Conservation (phyloP, 1,140 invertebrate genomes). For the Heliothis virescens region DNA sequence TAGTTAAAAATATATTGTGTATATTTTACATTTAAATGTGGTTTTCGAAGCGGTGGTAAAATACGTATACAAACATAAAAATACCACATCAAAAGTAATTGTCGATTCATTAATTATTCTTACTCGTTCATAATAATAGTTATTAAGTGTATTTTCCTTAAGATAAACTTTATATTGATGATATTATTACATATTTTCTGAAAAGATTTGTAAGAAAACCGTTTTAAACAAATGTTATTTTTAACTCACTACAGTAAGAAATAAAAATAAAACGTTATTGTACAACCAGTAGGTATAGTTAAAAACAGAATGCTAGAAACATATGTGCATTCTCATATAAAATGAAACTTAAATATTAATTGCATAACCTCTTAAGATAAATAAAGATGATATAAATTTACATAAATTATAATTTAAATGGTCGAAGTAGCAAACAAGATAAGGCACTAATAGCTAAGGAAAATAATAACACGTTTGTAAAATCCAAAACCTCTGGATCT, state of each 20-base stretch:
- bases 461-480: conserved; percentile 40
- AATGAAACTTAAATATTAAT: conserved; percentile 38
- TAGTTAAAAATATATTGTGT: background rate
- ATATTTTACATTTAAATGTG: background rate
- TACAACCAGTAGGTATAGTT: background rate
- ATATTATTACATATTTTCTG: too few species aligned
- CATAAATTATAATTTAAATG: conserved; percentile 58
- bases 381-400: conserved; percentile 51
- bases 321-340: background rate
- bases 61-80: too few species aligned
- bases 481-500: background rate
- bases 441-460: conserved; percentile 37
- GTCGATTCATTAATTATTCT: too few species aligned
- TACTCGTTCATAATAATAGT: too few species aligned
- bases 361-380: conserved; percentile 16
- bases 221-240: too few species aligned
- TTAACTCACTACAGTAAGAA: background rate
- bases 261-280: background rate
- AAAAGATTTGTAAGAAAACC: too few species aligned
- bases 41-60: too few species aligned
- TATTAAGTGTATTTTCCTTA: too few species aligned
- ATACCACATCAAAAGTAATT: background rate
- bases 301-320: background rate
- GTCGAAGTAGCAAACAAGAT: conserved; percentile 22
- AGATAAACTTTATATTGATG: too few species aligned